Conservation (phyloP, 2,888 invertebrate species). For the Eubasilissa splendida region DNA sequence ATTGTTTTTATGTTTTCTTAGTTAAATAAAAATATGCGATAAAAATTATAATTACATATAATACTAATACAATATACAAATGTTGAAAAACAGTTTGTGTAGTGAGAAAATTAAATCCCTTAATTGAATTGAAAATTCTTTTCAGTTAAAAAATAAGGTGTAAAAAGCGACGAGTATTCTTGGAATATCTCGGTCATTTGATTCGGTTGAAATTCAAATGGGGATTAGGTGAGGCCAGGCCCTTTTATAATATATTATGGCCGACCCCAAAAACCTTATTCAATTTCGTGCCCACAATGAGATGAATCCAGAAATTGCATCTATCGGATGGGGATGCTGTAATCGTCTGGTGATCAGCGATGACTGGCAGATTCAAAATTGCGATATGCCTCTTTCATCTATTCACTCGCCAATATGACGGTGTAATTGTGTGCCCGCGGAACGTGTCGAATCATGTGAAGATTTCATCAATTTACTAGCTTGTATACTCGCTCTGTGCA, state of each 20-base stretch:
- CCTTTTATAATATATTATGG: conserved; percentile 1
- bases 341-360: conserved; percentile 17
- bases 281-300: conserved; percentile 21
- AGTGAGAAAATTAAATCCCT: too few relatives aligned
- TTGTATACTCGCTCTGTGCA: neutral
- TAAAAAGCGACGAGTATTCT: too few relatives aligned
- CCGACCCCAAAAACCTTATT: conserved; percentile 30
- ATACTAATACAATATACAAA: too few relatives aligned
- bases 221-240: conserved; percentile 17
- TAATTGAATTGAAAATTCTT: too few relatives aligned
- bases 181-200: neutral
- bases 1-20: too few relatives aligned
- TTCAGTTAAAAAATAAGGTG: too few relatives aligned
- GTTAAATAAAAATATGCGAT: too few relatives aligned
- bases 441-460: conserved; percentile 22
- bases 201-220: conserved; percentile 27
- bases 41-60: too few relatives aligned
- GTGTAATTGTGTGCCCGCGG: conserved; percentile 4
- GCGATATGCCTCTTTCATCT: conserved; percentile 17
- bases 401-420: conserved; percentile 27
- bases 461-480: neutral
- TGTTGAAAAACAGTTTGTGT: too few relatives aligned
- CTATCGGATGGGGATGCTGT: conserved; percentile 6
- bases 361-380: conserved; percentile 37
- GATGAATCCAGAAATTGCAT: conserved; percentile 28